phyloP scores from a whole-genome alignment of 2,888 invertebrate species.

The Taphrorychus bicolor region DNA sequence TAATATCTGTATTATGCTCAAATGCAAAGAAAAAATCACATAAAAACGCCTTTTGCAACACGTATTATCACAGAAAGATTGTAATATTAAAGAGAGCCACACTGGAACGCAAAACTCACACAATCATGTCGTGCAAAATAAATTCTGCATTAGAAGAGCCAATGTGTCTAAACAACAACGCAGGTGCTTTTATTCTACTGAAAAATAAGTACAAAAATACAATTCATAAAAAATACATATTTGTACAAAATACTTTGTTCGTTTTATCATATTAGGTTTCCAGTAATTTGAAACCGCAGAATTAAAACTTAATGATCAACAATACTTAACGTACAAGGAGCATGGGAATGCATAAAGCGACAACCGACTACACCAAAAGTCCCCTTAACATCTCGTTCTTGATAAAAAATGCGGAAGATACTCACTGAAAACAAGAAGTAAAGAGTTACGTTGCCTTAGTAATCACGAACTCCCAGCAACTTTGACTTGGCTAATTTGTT shows the following conservation, averaged over 20 bases:
- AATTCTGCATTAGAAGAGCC: background rate
- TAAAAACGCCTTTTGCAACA: background rate
- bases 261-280: conserved; percentile 7
- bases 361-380: background rate
- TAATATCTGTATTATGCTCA: background rate
- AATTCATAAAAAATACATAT: conserved; percentile 8
- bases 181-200: background rate
- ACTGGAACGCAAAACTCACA: background rate
- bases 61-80: conserved; percentile 2
- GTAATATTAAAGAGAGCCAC: background rate
- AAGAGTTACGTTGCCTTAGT: conserved; percentile 6
- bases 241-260: background rate
- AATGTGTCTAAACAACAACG: background rate
- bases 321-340: background rate
- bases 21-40: too few species aligned
- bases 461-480: conserved; percentile 41
- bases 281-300: background rate
- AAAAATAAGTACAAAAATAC: conserved; percentile 20
- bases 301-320: conserved; percentile 36
- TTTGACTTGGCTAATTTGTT: conserved; percentile 46
- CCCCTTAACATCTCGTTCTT: background rate
- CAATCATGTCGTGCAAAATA: too few species aligned
- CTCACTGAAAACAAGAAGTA: background rate
- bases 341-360: background rate
- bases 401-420: background rate